phyloP scores from a whole-genome alignment of 2,113 vertebrate species.

The Anguilla japonica region DNA sequence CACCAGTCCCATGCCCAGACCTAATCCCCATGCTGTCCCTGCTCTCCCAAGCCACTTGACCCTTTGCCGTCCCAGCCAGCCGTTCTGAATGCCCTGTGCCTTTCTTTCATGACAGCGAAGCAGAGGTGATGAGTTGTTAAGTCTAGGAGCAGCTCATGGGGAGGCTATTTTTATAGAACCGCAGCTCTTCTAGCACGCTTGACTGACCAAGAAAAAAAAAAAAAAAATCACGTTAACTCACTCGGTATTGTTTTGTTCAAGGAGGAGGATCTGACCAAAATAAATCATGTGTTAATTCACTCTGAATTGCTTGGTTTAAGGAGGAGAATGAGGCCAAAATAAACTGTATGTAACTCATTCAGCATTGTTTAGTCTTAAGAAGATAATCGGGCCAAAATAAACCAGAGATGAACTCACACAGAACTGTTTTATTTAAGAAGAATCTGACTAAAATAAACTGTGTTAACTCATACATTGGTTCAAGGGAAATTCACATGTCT shows the following conservation, averaged over 20 bases:
- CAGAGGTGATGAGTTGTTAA: constrained; percentile 58
- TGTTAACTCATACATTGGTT: no score
- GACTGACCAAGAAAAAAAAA: constrained; percentile 52
- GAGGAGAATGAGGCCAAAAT: constrained; percentile 36
- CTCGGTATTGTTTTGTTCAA: background rate
- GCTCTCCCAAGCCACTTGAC: background rate
- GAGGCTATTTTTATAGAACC: constrained; percentile 65
- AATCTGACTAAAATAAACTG: no score
- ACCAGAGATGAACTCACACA: no score
- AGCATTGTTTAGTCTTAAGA: background rate
- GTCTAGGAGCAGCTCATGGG: constrained; percentile 68
- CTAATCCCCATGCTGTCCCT: background rate
- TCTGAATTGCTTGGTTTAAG: constrained; percentile 47
- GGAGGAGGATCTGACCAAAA: constrained; percentile 43
- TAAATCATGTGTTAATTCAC: constrained; percentile 51
- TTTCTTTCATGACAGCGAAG: background rate
- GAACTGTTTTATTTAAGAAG: no score
- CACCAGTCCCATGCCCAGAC: background rate
- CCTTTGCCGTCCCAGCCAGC: background rate
- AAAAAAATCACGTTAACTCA: constrained; percentile 41
- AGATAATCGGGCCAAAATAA: no score
- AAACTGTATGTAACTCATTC: background rate
- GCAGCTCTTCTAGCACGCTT: constrained; percentile 50
- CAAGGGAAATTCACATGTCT: background rate
- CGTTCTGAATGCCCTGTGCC: background rate